Evolutionary conservation across 2,888 invertebrate genomes (phyloP).

Genomic region (Geophilus truncorum): DNA sequence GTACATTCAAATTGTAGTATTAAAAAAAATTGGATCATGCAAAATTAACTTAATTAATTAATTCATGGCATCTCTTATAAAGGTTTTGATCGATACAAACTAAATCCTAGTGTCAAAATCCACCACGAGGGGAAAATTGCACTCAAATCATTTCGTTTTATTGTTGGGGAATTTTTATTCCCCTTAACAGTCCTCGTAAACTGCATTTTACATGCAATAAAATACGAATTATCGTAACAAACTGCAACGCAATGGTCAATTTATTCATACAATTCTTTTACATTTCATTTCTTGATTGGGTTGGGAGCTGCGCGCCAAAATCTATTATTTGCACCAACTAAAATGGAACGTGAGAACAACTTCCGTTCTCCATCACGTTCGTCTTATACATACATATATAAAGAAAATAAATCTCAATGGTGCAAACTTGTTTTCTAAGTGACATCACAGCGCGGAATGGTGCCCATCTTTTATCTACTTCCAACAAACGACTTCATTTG

Average conservation of each 20-base stretch:
- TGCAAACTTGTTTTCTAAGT: slow-evolving; percentile 24
- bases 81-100: too few species aligned
- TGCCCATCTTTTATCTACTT: slow-evolving; percentile 25
- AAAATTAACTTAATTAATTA: too few species aligned
- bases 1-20: neutral
- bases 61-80: too few species aligned
- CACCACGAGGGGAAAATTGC: neutral
- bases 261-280: neutral
- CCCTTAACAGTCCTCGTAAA: neutral
- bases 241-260: neutral
- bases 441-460: slow-evolving; percentile 24
- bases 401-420: slow-evolving; percentile 23
- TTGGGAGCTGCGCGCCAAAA: neutral
- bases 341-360: slow-evolving; percentile 11
- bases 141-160: neutral
- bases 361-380: slow-evolving; percentile 16
- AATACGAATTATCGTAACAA: neutral
- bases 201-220: neutral
- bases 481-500: slow-evolving; percentile 27
- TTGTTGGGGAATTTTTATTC: neutral
- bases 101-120: neutral
- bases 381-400: neutral
- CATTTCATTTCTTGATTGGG: neutral
- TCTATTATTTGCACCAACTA: neutral
- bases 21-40: too few species aligned